Conservation (phyloP, 1,140 invertebrate genomes). For the Drosophila sp. region DNA sequence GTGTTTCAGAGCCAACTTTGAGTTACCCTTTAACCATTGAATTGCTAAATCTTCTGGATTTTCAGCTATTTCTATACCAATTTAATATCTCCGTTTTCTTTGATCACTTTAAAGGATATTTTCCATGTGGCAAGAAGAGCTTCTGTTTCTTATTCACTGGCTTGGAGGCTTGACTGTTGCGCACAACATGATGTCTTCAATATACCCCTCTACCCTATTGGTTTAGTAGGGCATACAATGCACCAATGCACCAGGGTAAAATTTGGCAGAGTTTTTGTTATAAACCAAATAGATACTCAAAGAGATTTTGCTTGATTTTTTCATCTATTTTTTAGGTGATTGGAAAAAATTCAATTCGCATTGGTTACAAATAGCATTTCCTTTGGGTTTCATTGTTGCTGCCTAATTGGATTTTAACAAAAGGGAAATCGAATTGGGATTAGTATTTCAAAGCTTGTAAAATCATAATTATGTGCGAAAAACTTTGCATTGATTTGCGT, state of each 20-base stretch:
- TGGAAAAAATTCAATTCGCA: slow-evolving; percentile 5
- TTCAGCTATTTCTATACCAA: too few species aligned
- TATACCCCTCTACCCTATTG: neutral
- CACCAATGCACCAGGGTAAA: neutral
- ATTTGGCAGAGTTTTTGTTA: slow-evolving; percentile 7
- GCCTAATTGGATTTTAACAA: slow-evolving; percentile 4
- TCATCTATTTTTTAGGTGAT: neutral
- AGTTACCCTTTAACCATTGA: neutral
- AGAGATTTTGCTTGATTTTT: slow-evolving; percentile 20
- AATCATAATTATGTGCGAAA: neutral
- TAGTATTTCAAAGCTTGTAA: neutral
- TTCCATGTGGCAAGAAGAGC: too few species aligned
- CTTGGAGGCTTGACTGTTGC: too few species aligned
- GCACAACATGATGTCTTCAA: neutral
- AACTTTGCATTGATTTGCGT: too few species aligned
- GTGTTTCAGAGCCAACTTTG: neutral
- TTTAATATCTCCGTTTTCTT: too few species aligned
- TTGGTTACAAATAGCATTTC: slow-evolving; percentile 1
- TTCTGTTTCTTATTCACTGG: too few species aligned
- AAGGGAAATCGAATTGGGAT: neutral
- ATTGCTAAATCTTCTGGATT: too few species aligned
- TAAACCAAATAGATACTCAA: slow-evolving; percentile 14
- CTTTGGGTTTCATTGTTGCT: slow-evolving; percentile 5
- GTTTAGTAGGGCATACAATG: neutral
- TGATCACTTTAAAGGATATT: neutral